These are phyloP conservation scores for Argopecten irradians DNA, from an alignment of 1,140 invertebrate species.

Conservation along the genomic window DNA sequence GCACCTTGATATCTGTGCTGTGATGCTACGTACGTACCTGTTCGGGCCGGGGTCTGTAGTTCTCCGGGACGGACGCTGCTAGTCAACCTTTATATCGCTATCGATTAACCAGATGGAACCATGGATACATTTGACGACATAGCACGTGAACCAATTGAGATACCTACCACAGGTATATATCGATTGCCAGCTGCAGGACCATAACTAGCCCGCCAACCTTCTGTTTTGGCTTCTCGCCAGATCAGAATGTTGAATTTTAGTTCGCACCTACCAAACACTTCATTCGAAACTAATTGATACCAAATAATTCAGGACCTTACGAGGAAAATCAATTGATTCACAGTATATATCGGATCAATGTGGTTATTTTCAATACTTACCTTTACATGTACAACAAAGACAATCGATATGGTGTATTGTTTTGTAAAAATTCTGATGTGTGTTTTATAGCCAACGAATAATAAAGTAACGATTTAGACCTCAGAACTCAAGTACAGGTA, in stretches of 20 bases:
- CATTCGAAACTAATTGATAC: not conserved
- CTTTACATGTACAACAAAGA: not conserved
- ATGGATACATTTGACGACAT: slow-evolving; percentile 20
- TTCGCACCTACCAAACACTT: not conserved
- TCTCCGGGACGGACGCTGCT: not conserved
- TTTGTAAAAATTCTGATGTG: not conserved
- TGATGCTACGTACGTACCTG: not conserved
- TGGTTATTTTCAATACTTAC: not conserved
- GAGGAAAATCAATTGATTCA: not conserved
- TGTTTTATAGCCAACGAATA: no score
- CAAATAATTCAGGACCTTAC: not conserved
- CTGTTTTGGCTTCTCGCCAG: not conserved
- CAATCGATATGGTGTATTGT: not conserved
- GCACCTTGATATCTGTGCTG: not conserved
- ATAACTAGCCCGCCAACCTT: not conserved
- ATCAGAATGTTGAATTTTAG: not conserved
- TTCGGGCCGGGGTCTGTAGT: not conserved
- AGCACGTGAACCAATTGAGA: not conserved
- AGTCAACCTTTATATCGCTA: not conserved
- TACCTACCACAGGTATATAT: not conserved
- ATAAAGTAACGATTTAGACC: no score
- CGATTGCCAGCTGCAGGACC: slow-evolving; percentile 2
- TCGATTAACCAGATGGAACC: not conserved
- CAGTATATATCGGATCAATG: not conserved
- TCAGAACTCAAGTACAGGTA: no score